Evolutionary conservation across 1,140 invertebrate species (phyloP).

Genomic region (Drosophila leontia): DNA sequence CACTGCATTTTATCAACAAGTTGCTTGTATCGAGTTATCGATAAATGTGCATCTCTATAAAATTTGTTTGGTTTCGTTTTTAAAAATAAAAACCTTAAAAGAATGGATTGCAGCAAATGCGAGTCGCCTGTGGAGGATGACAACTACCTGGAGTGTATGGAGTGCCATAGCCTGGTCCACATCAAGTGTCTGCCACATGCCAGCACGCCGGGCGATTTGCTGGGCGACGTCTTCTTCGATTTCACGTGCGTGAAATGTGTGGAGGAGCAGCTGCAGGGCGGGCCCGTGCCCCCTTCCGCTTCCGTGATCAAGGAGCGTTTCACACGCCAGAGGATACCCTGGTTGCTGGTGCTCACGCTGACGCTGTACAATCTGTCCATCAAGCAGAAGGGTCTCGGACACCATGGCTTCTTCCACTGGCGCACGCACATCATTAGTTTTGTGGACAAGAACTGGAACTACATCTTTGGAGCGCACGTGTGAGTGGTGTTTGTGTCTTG

Average conservation of each 20-base stretch:
- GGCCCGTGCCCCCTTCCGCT: background rate
- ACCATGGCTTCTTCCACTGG: slow-evolving; percentile 91
- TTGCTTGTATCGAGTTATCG: background rate
- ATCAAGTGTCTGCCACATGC: slow-evolving; percentile 87
- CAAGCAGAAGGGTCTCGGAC: slow-evolving; percentile 88
- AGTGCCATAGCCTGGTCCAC: slow-evolving; percentile 87
- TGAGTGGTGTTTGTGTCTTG: slow-evolving; percentile 44
- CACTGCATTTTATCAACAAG: background rate
- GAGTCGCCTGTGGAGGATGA: slow-evolving; percentile 58
- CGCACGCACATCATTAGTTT: slow-evolving; percentile 90
- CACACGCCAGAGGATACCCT: slow-evolving; percentile 77
- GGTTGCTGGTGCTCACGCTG: slow-evolving; percentile 88
- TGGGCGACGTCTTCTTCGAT: slow-evolving; percentile 91
- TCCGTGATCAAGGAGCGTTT: slow-evolving; percentile 49
- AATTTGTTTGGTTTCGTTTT: too few species aligned
- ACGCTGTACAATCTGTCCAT: slow-evolving; percentile 88
- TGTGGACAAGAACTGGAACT: slow-evolving; percentile 89
- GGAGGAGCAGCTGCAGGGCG: slow-evolving; percentile 17
- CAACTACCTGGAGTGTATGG: slow-evolving; percentile 85
- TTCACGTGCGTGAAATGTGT: slow-evolving; percentile 89
- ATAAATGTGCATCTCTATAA: too few species aligned
- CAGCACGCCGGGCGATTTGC: slow-evolving; percentile 88
- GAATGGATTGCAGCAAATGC: slow-evolving; percentile 42
- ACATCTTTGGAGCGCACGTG: slow-evolving; percentile 72
- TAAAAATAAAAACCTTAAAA: too few species aligned